Percentiles rank a stretch among this genome's conserved stretches.
Evolutionary conservation across 2,888 invertebrate genomes (phyloP).

Genomic region (Criorhina ranunculi): DNA sequence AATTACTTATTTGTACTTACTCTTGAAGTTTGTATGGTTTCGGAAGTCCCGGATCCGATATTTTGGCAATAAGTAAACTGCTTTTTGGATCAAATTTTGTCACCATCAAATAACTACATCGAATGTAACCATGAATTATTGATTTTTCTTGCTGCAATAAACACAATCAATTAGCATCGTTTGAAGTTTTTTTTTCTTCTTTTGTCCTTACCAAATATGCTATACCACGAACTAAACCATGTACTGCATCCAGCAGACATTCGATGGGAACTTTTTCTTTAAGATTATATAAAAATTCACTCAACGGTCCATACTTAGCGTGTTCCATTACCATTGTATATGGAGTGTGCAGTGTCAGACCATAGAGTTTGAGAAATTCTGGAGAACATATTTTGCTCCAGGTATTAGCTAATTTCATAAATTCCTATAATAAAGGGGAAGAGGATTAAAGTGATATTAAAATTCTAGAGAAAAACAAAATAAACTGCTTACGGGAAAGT

Average conservation of each 20-base stretch:
- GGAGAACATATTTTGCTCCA: conserved; percentile 92
- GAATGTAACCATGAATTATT: conserved; percentile 93
- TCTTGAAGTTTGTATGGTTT: conserved; percentile 87
- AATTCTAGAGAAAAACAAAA: background rate
- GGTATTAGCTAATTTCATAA: conserved; percentile 90
- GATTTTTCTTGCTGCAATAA: conserved; percentile 89
- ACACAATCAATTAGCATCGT: background rate
- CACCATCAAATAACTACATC: conserved; percentile 93
- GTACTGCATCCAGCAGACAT: conserved; percentile 92
- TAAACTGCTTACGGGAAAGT: conserved; percentile 86
- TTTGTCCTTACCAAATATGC: conserved; percentile 89
- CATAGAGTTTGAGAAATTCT: conserved; percentile 91
- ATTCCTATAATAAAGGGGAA: conserved; percentile 86
- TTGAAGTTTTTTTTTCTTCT: background rate
- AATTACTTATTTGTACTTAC: conserved; percentile 84
- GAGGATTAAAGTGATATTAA: too few species aligned
- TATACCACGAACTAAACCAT: conserved; percentile 92
- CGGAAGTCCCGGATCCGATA: conserved; percentile 92
- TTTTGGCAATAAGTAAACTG: conserved; percentile 90
- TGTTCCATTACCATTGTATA: conserved; percentile 93
- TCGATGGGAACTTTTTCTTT: conserved; percentile 86
- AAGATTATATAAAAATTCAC: conserved; percentile 85
- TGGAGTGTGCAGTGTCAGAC: conserved; percentile 90
- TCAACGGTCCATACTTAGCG: conserved; percentile 91
- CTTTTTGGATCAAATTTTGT: conserved; percentile 88